Conservation (phyloP, 2,113 vertebrate species). For the Albula goreensis region DNA sequence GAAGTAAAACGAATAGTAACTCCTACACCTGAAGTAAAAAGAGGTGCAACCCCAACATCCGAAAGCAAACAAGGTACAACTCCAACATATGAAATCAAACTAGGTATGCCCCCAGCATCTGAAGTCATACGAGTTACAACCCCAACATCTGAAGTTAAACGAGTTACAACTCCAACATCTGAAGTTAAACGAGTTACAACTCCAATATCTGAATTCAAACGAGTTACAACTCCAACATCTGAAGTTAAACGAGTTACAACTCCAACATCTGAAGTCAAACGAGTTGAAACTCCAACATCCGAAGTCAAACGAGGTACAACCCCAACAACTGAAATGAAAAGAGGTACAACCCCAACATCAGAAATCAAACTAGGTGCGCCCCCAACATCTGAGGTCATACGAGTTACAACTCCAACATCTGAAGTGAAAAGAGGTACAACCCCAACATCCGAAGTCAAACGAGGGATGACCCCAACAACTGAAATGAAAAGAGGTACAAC, state of each 20-base stretch:
- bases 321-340: conserved; percentile 35
- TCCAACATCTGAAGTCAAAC: conserved; percentile 32
- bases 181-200: too few relatives aligned
- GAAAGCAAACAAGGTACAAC: background rate
- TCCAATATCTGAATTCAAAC: background rate
- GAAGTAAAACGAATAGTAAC: background rate
- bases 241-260: conserved; percentile 29
- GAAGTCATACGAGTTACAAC: conserved; percentile 27
- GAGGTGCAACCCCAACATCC: conserved; percentile 5
- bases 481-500: conserved; percentile 27
- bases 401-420: background rate
- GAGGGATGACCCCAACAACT: conserved; percentile 36
- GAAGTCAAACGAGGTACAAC: conserved; percentile 38
- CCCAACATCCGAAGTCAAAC: conserved; percentile 34
- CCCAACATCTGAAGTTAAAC: conserved; percentile 29
- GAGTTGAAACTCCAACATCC: conserved; percentile 16
- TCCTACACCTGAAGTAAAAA: background rate
- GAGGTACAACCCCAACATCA: conserved; percentile 26
- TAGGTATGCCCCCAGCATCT: conserved; percentile 34
- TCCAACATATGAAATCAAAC: conserved; percentile 32
- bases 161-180: background rate
- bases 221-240: background rate
- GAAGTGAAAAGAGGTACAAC: conserved; percentile 27
- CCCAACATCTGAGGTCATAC: conserved; percentile 18
- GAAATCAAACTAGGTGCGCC: conserved; percentile 15